A percentile compares a stretch with the other conserved stretches of the same genome.
These are phyloP conservation scores for Agonopterix subpropinquella DNA, from an alignment of 2,888 invertebrate species.

Conservation along the genomic window DNA sequence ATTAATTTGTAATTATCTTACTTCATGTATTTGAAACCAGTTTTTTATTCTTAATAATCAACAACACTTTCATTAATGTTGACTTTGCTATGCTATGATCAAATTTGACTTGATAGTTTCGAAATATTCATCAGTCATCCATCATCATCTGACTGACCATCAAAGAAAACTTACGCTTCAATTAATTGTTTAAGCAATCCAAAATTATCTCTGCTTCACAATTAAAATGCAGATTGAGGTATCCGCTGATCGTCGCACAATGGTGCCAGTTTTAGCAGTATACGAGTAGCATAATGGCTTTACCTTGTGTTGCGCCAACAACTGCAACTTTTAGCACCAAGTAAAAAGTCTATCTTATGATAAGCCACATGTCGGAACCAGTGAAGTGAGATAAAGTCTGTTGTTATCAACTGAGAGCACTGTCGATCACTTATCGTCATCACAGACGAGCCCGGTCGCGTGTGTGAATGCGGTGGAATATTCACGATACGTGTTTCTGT, in stretches of 20 bases:
- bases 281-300: constrained; percentile 59
- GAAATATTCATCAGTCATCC: neutral
- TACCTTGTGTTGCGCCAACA: constrained; percentile 61
- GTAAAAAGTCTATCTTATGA: constrained; percentile 30
- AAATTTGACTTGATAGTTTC: neutral
- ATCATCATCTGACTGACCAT: neutral
- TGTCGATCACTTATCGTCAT: constrained; percentile 66
- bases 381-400: constrained; percentile 33
- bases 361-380: constrained; percentile 45
- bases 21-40: constrained; percentile 2
- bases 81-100: neutral
- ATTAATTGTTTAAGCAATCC: neutral
- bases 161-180: no score
- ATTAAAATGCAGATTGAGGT: constrained; percentile 13
- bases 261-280: constrained; percentile 57
- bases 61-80: constrained; percentile 2
- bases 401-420: constrained; percentile 53
- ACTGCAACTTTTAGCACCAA: constrained; percentile 40
- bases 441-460: constrained; percentile 43
- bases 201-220: constrained; percentile 8
- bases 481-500: constrained; percentile 40
- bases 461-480: constrained; percentile 24
- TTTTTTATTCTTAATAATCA: constrained; percentile 4
- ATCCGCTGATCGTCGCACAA: constrained; percentile 19
- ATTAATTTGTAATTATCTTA: constrained; percentile 5